phyloP scores from a whole-genome alignment of 1,140 invertebrate genomes.

The Pogonomyrmex barbatus region DNA sequence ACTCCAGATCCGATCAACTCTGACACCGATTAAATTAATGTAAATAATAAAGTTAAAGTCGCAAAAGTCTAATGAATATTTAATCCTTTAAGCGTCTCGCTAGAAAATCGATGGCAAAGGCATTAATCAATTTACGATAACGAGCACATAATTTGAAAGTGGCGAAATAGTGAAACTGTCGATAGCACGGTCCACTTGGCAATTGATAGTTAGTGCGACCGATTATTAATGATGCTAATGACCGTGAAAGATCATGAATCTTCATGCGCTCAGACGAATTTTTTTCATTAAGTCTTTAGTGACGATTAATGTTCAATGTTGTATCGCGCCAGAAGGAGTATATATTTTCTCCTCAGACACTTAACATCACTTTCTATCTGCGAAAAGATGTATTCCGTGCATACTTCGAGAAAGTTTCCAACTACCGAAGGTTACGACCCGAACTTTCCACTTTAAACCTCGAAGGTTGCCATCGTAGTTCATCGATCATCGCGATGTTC shows the following conservation, averaged over 20 bases:
- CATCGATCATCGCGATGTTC: constrained; percentile 3
- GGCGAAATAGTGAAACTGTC: constrained; percentile 13
- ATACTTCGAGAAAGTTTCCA: constrained; percentile 55
- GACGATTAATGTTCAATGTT: neutral
- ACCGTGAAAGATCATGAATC: constrained; percentile 36
- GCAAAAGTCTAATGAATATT: neutral
- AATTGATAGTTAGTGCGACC: constrained; percentile 34
- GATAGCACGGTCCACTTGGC: constrained; percentile 22
- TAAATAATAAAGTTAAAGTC: neutral
- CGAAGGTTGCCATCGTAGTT: neutral
- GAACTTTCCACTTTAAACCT: constrained; percentile 58
- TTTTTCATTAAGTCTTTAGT: constrained; percentile 27
- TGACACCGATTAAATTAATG: neutral
- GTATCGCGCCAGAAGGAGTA: neutral
- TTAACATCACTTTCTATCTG: constrained; percentile 55
- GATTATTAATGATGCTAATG: constrained; percentile 38
- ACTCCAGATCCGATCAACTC: constrained; percentile 33
- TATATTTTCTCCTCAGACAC: constrained; percentile 42
- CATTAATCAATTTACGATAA: neutral
- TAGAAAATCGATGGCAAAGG: neutral
- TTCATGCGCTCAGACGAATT: constrained; percentile 10
- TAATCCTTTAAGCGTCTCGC: neutral
- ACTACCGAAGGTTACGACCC: constrained; percentile 2
- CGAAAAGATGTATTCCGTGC: constrained; percentile 5
- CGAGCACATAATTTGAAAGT: constrained; percentile 21